Conservation (phyloP, 1,140 invertebrate species). For the Neuroterus valhalla region DNA sequence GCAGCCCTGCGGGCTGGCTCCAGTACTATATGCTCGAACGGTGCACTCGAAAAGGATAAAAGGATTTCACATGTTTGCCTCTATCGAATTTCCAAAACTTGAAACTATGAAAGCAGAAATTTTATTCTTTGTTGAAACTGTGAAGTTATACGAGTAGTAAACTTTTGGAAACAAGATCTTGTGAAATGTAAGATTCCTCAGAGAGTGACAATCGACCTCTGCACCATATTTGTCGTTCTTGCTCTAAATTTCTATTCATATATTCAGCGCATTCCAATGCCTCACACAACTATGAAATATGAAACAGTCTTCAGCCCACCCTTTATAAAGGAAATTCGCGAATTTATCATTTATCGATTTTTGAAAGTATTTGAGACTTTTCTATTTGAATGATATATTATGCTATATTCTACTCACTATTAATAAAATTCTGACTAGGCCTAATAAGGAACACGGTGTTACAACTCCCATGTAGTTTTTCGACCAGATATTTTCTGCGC, state of each 20-base stretch:
- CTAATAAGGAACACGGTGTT: too few species aligned
- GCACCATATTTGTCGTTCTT: constrained; percentile 28
- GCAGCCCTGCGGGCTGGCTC: too few species aligned
- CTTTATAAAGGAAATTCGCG: not conserved
- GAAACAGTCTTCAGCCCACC: not conserved
- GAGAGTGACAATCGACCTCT: constrained; percentile 19
- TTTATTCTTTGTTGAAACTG: constrained; percentile 6
- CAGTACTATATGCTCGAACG: too few species aligned
- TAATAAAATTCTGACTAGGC: too few species aligned
- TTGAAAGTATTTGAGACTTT: not conserved
- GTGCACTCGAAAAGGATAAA: too few species aligned
- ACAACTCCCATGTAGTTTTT: too few species aligned
- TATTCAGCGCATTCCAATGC: constrained; percentile 6
- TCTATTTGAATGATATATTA: not conserved
- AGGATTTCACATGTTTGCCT: not conserved
- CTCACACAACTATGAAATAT: constrained; percentile 25
- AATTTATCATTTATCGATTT: not conserved
- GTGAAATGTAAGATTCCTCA: constrained; percentile 17
- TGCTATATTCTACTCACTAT: not conserved
- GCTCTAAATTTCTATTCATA: constrained; percentile 21
- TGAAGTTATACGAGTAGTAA: constrained; percentile 1
- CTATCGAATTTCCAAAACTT: not conserved
- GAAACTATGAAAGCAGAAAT: not conserved
- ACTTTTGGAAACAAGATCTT: constrained; percentile 6
- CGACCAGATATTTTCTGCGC: too few species aligned